Evolutionary conservation across 2,113 vertebrate genomes (phyloP), one percentile per base, ranked within the genome.

Genomic region (Syngnathus typhle): DNA sequence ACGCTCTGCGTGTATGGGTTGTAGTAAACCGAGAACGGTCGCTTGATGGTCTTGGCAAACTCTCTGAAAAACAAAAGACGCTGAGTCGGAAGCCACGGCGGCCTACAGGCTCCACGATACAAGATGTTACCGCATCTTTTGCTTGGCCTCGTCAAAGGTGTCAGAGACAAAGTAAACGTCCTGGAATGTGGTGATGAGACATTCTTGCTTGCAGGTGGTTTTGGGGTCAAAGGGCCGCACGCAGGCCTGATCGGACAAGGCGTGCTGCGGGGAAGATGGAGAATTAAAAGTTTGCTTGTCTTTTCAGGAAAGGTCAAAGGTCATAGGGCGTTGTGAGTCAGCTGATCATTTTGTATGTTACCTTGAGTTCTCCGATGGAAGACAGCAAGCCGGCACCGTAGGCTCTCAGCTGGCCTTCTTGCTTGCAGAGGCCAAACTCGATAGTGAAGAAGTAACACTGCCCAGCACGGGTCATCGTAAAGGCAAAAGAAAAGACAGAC

Each of bases 371-470:
- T 56, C 97, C 96, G 32, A 99, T 99, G 44, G 97, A 99, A 21
- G 97, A 99, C 66, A 99, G 90, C 12, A 99, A 89, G 7, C 97
- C 97, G 6, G 97, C 97, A 18, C 97, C 97, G 0, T 99, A 99
- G 9, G 94, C 96, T 78, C 96, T 92, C n/a, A 99, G 86, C 8
- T 98, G 95, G 51, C 94, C 94, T 16, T 98, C 97, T 87, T 99
- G 97, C 82, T 98, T 99, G 82, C 97, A 99, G 69, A 99, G 92
- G 55, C 96, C 97, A 81, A 99, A 99, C 88, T 99, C 97, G 4
- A 99, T 96, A 0, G 97, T 99, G 89, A 99, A 99, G 91, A 99
- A 99, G 82, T 98, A 99, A 85, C 97, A 99, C 96, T 99, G 85
- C 27, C 27, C 27, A 32, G 27, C 27, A 32, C 27, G 27, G 27